A percentile compares a stretch with the other conserved stretches of the same genome.
Conservation (phyloP, 2,113 vertebrate genomes). For the Tetraodon nigroviridis region DNA sequence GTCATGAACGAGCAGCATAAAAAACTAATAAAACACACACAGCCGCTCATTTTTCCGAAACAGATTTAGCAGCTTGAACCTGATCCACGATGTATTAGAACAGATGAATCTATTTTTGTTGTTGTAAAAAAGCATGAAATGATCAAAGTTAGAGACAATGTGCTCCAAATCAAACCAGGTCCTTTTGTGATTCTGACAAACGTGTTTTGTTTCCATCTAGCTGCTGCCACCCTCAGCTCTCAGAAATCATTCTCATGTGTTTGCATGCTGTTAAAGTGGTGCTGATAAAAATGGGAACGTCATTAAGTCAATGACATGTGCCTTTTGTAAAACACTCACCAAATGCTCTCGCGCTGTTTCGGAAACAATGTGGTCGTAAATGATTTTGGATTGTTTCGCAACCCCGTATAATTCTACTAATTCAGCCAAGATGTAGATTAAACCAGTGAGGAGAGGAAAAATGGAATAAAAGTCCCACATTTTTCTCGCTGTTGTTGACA, state of each 20-base stretch:
- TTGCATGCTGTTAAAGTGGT: neutral
- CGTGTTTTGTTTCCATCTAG: neutral
- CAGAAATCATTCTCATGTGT: neutral
- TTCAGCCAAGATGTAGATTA: neutral
- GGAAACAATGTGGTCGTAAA: slow-evolving; percentile 1
- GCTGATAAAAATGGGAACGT: slow-evolving; percentile 1
- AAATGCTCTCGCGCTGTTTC: slow-evolving; percentile 4
- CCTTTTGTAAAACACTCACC: slow-evolving; percentile 10
- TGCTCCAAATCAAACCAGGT: neutral
- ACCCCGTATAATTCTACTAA: neutral
- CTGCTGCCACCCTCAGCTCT: neutral
- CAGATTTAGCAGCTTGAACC: neutral
- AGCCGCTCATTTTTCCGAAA: neutral
- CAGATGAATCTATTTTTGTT: neutral
- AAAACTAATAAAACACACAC: neutral
- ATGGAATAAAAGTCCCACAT: neutral
- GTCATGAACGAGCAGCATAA: neutral
- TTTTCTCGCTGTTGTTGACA: too few relatives aligned
- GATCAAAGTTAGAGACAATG: neutral
- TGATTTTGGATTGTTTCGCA: neutral
- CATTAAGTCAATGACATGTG: slow-evolving; percentile 13
- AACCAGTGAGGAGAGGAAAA: neutral
- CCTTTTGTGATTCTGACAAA: neutral
- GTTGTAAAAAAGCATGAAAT: neutral
- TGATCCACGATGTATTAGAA: too few relatives aligned